Evolutionary conservation across 37 sponge, comb jelly and placozoan species (phyloP), one percentile per base, ranked within the genome.

Genomic region (Chondrilla cf. caribensis): DNA sequence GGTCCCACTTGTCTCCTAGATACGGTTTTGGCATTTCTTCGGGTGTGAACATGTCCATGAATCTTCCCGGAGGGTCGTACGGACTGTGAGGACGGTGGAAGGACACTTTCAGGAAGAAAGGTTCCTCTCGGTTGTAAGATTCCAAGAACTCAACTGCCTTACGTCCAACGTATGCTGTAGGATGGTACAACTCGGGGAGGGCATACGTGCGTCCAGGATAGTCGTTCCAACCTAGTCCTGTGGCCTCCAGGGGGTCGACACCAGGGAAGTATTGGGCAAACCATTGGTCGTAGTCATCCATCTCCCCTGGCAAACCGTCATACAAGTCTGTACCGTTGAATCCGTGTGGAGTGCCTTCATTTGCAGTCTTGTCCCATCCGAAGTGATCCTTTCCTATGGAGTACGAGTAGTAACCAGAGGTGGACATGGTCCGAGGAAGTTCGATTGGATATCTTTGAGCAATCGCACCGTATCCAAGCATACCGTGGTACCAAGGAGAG

Each of bases 61-160:
- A 64, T 22, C 84, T 19, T 54, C 82, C 58, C 4, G 91, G 91
- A 24, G 91, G 91, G 59, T 90, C 91, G 72, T 90, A 90, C 8
- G 91, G 91, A 38, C 91, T 90, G 70, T 90, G 91, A 38, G 91
- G 91, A 19, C 91, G 91, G 54, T 90, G 91, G 54, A 90, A 90
- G 35, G 91, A 90, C 32, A 83, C 87, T 60, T 90, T 82, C 22
- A 90, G 58, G 78, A 86, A 87, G 77, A 90, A 86, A 4, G 91
- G 91, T n/a, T 86, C 58, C 15, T 83, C 38, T 37, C n/a, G 37
- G 65, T 86, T 79, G 77, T 90, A 90, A 26, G 79, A 11, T 18
- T 82, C 35, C 26, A 90, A 38, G 28, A 86, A 90, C 0, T 86
- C 81, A 14, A 84, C 70, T 2, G 91, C 84, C 38, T 38, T n/a